These are phyloP conservation scores for Spea hammondii DNA, from an alignment of 2,797 vertebrate species.

Conservation along the genomic window DNA sequence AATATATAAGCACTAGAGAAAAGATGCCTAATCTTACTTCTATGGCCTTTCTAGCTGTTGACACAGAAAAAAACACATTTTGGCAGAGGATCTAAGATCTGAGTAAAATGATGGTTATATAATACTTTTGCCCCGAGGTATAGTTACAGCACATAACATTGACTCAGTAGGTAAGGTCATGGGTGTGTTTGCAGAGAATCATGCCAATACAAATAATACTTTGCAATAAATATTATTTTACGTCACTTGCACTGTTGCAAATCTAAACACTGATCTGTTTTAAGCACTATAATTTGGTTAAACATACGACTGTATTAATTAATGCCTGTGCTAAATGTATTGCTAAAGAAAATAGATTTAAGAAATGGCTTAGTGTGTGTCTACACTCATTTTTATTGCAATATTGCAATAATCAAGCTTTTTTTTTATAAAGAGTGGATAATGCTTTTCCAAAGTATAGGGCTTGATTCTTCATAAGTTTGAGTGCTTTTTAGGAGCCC, in stretches of 20 bases:
- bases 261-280: conserved; percentile 1
- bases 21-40: conserved; percentile 49
- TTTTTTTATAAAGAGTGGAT: no score
- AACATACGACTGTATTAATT: not conserved
- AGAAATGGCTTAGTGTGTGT: no score
- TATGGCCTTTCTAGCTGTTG: conserved; percentile 41
- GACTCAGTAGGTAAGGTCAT: conserved; percentile 27
- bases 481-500: no score
- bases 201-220: conserved; percentile 36
- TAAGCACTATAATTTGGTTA: not conserved
- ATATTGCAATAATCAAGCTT: no score
- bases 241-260: conserved; percentile 3
- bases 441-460: no score
- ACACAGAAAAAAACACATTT: conserved; percentile 50
- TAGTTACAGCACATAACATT: conserved; percentile 43
- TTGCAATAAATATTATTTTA: conserved; percentile 47
- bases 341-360: no score
- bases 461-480: no score
- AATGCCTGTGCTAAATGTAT: no score
- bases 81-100: conserved; percentile 45
- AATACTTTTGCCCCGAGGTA: conserved; percentile 52
- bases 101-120: conserved; percentile 45
- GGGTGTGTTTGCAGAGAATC: conserved; percentile 32
- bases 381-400: no score
- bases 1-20: conserved; percentile 42